Conservation (phyloP, 2,113 vertebrate species). For the Gavia stellata region DNA sequence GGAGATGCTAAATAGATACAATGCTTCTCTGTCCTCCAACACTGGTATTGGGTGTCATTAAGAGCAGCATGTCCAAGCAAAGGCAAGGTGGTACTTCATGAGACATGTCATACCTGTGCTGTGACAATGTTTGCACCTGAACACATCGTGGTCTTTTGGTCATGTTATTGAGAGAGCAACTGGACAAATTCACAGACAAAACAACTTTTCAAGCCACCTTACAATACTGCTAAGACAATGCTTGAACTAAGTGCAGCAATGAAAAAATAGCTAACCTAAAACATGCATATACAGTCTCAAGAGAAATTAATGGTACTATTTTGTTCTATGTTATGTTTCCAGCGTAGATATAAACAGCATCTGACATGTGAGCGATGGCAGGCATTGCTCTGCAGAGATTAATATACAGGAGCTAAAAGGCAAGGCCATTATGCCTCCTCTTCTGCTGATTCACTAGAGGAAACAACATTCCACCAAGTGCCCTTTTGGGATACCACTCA, state of each 20-base stretch:
- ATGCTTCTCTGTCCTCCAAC: neutral
- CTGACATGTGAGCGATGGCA: conserved; percentile 32
- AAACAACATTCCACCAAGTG: neutral
- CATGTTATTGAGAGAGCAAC: neutral
- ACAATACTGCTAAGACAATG: neutral
- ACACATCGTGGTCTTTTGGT: neutral
- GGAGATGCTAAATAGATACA: neutral
- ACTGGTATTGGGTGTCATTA: neutral
- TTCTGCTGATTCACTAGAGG: conserved; percentile 4
- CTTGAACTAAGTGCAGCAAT: neutral
- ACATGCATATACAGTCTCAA: neutral
- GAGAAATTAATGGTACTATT: conserved; percentile 3
- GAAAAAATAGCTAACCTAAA: neutral
- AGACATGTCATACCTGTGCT: neutral
- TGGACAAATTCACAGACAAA: neutral
- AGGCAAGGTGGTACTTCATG: neutral
- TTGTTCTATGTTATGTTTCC: conserved; percentile 10
- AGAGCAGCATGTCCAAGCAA: neutral
- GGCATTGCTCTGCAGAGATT: conserved; percentile 19
- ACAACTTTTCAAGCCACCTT: neutral
- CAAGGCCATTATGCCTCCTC: neutral
- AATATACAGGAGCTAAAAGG: conserved; percentile 15
- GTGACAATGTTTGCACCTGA: neutral
- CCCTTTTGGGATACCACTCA: neutral
- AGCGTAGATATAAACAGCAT: conserved; percentile 42